A percentile compares a stretch with the other conserved stretches of the same genome.
Evolutionary conservation across 2,888 invertebrate genomes (phyloP).

Genomic region (Ypsolopha sequella): DNA sequence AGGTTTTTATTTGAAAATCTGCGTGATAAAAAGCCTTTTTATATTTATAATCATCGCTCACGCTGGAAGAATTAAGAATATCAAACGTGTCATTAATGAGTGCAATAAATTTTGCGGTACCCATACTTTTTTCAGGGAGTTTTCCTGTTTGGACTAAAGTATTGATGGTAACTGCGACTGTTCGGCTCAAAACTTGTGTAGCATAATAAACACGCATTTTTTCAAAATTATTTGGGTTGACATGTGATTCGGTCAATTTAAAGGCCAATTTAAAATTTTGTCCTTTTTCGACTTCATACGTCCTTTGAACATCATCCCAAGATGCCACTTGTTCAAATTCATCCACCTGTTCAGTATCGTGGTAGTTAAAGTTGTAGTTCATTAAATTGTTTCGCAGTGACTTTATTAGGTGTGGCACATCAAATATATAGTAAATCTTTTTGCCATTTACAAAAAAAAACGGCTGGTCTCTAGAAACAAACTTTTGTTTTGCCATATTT

Average conservation of each 20-base stretch:
- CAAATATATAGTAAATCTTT: constrained; percentile 24
- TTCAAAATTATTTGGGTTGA: constrained; percentile 18
- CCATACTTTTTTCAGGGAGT: constrained; percentile 8
- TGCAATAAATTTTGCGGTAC: constrained; percentile 11
- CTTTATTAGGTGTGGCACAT: constrained; percentile 21
- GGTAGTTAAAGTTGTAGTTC: constrained; percentile 17
- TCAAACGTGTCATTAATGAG: constrained; percentile 14
- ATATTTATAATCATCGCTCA: constrained; percentile 5
- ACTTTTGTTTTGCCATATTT: constrained; percentile 12
- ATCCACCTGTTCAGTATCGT: no score
- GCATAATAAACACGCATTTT: constrained; percentile 19
- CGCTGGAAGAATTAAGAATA: constrained; percentile 12
- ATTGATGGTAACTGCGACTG: constrained; percentile 19
- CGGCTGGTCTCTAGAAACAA: constrained; percentile 13
- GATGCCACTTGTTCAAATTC: constrained; percentile 16
- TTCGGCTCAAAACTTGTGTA: constrained; percentile 19
- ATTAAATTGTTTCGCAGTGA: constrained; percentile 17
- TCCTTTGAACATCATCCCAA: constrained; percentile 16
- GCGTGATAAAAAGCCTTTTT: no score
- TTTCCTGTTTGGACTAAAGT: constrained; percentile 10
- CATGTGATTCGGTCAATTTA: constrained; percentile 21
- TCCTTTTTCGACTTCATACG: constrained; percentile 16
- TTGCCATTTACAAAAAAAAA: constrained; percentile 16
- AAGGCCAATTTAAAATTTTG: constrained; percentile 15
- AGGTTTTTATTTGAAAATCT: constrained; percentile 11